Conservation (phyloP, 2,797 vertebrate species). For the Psittacula derbiana region DNA sequence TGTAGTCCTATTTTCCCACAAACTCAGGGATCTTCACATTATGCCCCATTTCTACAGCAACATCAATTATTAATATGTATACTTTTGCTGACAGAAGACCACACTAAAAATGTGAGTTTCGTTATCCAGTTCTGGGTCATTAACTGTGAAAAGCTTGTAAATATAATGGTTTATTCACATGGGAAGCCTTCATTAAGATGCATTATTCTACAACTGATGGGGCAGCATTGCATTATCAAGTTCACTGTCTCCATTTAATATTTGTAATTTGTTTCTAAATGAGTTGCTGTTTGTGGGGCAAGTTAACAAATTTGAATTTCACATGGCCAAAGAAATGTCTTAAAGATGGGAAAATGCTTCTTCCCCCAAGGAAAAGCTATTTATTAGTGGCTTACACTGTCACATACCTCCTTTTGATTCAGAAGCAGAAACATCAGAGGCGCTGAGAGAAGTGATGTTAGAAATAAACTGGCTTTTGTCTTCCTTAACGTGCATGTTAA, state of each 20-base stretch:
- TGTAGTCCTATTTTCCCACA: constrained; percentile 70
- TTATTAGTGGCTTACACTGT: constrained; percentile 33
- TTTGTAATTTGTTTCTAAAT: constrained; percentile 79
- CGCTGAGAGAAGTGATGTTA: neutral
- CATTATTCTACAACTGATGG: constrained; percentile 75
- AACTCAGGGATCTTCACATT: constrained; percentile 56
- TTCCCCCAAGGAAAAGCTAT: constrained; percentile 60
- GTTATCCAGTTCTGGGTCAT: constrained; percentile 79
- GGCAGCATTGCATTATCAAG: constrained; percentile 50
- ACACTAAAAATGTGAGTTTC: constrained; percentile 73
- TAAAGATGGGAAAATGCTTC: constrained; percentile 55
- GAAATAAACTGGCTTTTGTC: constrained; percentile 30
- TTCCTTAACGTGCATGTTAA: neutral
- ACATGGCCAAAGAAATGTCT: constrained; percentile 52
- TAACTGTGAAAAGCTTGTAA: constrained; percentile 77
- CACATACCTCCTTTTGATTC: constrained; percentile 45
- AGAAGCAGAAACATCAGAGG: constrained; percentile 30
- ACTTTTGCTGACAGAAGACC: constrained; percentile 80
- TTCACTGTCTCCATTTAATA: constrained; percentile 69
- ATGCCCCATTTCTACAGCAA: constrained; percentile 64
- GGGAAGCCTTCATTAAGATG: constrained; percentile 82
- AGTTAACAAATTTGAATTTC: constrained; percentile 74
- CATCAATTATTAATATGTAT: constrained; percentile 81
- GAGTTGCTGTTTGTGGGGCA: constrained; percentile 65
- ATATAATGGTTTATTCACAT: constrained; percentile 79